Percentiles rank a stretch among this genome's conserved stretches.
Conservation (phyloP, 2,797 vertebrate species). For the Aselliscus stoliczkanus region DNA sequence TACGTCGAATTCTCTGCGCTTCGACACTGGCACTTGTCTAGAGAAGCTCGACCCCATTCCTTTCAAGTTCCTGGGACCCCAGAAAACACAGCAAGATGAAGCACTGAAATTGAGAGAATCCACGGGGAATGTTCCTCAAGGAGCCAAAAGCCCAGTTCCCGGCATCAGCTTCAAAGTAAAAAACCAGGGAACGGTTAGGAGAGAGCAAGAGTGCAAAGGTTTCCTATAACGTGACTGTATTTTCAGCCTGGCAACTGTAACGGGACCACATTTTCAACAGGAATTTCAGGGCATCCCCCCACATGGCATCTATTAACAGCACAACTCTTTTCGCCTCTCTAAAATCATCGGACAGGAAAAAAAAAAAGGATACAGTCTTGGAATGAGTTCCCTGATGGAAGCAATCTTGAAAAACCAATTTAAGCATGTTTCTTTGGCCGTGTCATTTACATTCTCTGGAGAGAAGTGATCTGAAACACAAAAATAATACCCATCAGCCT, state of each 20-base stretch:
- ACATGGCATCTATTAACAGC: background rate
- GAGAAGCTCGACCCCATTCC: background rate
- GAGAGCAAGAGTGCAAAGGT: background rate
- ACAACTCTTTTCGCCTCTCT: background rate
- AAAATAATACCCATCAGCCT: constrained; percentile 24
- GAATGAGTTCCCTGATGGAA: constrained; percentile 97
- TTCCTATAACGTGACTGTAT: background rate
- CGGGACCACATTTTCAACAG: background rate
- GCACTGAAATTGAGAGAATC: background rate
- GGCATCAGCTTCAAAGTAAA: background rate
- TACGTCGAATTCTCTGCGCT: background rate
- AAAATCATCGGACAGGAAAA: constrained; percentile 30
- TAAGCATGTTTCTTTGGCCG: constrained; percentile 96
- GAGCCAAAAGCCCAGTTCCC: background rate
- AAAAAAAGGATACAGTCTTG: constrained; percentile 94
- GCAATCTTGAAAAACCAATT: constrained; percentile 99
- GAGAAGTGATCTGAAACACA: constrained; percentile 88
- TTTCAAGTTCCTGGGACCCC: background rate
- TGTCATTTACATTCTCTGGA: constrained; percentile 92
- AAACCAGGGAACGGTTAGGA: background rate
- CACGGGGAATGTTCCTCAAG: background rate
- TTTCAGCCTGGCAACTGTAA: background rate
- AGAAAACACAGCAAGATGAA: background rate
- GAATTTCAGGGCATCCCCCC: background rate
- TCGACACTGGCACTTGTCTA: background rate